Base-by-base conservation (phyloP, 2,797 vertebrate species). In the Oceanodroma leucorhoa region DNA sequence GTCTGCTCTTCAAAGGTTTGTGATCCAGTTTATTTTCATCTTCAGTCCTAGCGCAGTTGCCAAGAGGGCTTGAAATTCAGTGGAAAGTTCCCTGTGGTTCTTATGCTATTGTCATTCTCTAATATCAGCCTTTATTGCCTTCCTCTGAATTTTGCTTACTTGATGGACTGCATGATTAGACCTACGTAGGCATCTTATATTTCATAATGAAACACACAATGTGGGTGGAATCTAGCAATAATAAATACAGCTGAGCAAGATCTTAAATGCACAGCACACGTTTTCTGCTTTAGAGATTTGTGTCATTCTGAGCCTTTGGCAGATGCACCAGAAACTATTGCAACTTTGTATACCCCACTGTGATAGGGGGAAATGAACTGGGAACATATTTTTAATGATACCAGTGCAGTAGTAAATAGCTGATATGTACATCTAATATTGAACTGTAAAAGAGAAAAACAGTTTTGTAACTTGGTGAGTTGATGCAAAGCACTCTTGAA, bases 71-170 rank as follows among this genome's bases (percentile, higher is more conserved):
- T 94, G 53, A 92, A 92, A 71, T 78, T 75, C 54, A 87, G 20
- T 34, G 50, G 61, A 55, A 91, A 93, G 26, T 89, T 90, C 38
- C 54, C 76, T 83, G 72, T 92, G 48, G 57, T 87, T 83, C 32
- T 75, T 67, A 17, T 15, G 30, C 14, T 81, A 2, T 54, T 92
- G 46, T 65, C 32, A 27, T 48, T 48, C 26, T 78, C 65, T 71
- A 58, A 24, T 88, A 83, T 65, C 38, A 69, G n/a, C 29, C 65
- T 67, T 77, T 92, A 51, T 65, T 87, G 12, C 46, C 29, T 94
- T 95, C 67, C 55, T 93, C 71, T 81, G 92, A 96, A 93, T 89
- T 91, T 85, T 93, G 48, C 64, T 75, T 80, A 41, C 81, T 83
- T 0, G 30, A 60, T 89, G 55, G 29, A 51, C 65, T 46, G 19